phyloP scores from a whole-genome alignment of 2,888 invertebrate genomes.

The Acanthococcus lagerstroemiae region DNA sequence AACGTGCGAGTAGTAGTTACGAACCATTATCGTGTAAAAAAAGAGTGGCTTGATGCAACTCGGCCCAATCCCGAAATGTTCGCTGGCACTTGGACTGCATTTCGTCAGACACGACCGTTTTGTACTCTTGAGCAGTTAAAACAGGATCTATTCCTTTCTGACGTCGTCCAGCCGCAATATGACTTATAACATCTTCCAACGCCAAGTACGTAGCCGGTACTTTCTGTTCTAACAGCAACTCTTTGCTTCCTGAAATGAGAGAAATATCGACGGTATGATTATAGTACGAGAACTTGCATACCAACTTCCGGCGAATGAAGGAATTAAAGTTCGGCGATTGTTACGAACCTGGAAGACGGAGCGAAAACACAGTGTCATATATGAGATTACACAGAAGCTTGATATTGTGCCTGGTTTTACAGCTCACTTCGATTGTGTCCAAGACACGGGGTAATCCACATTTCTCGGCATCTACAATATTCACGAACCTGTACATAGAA shows the following conservation, averaged over 20 bases:
- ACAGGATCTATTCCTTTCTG: constrained; percentile 66
- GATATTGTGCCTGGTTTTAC: constrained; percentile 78
- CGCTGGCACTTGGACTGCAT: constrained; percentile 59
- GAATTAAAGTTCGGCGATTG: constrained; percentile 32
- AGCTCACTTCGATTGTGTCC: constrained; percentile 83
- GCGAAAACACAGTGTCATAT: constrained; percentile 85
- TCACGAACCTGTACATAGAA: constrained; percentile 55
- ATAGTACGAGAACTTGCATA: not conserved
- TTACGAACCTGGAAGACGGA: constrained; percentile 79
- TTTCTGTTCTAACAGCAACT: constrained; percentile 79
- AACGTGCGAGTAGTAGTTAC: no score
- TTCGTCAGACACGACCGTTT: constrained; percentile 46
- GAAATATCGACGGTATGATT: not conserved
- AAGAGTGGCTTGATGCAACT: constrained; percentile 87
- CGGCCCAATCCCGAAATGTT: constrained; percentile 76
- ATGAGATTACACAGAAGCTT: constrained; percentile 80
- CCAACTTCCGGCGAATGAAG: not conserved
- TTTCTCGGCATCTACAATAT: constrained; percentile 90
- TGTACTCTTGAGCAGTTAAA: constrained; percentile 67
- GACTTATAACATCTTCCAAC: constrained; percentile 81
- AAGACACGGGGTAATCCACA: constrained; percentile 86
- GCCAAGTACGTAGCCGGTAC: constrained; percentile 93
- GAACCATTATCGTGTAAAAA: constrained; percentile 94
- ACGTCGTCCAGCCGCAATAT: constrained; percentile 66
- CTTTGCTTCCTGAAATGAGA: constrained; percentile 61